A percentile compares a stretch with the other conserved stretches of the same genome.
Evolutionary conservation across 2,888 invertebrate genomes (phyloP).

Genomic region (Tetanocera ferruginea): DNA sequence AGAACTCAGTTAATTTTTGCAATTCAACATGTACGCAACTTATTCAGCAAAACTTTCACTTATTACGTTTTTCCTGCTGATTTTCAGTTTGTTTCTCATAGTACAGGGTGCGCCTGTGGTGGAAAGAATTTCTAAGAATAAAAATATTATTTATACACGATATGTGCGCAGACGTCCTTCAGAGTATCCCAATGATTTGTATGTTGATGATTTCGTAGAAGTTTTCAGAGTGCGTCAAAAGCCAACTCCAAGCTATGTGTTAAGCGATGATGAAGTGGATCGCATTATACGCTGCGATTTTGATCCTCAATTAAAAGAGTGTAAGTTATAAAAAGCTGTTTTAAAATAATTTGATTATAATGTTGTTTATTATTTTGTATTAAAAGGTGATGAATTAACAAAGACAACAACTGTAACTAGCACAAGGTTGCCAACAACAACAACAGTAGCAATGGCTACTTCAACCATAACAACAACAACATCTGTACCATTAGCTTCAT

Average conservation of each 20-base stretch:
- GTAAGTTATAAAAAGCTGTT: conserved; percentile 49
- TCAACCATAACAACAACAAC: not conserved
- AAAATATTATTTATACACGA: conserved; percentile 49
- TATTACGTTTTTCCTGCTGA: not conserved
- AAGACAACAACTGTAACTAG: not conserved
- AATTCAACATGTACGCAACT: not conserved
- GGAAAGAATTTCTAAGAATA: not conserved
- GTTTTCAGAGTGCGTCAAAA: conserved; percentile 49
- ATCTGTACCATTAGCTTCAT: not conserved
- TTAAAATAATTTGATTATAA: not conserved
- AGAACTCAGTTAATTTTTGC: not conserved
- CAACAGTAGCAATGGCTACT: not conserved
- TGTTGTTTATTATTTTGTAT: not conserved
- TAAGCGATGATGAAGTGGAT: conserved; percentile 55
- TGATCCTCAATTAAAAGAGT: conserved; percentile 51
- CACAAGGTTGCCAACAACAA: not conserved
- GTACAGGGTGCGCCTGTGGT: not conserved
- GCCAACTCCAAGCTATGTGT: conserved; percentile 41
- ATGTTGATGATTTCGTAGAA: conserved; percentile 54
- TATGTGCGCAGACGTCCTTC: conserved; percentile 50
- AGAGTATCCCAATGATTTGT: conserved; percentile 43
- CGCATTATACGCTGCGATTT: conserved; percentile 58
- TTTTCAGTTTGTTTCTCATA: not conserved
- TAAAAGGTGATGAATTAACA: not conserved
- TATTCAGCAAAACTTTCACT: not conserved